Evolutionary conservation across 1,140 invertebrate genomes (phyloP), one percentile per base, ranked within the genome.

Genomic region (Drosophila setifemur): DNA sequence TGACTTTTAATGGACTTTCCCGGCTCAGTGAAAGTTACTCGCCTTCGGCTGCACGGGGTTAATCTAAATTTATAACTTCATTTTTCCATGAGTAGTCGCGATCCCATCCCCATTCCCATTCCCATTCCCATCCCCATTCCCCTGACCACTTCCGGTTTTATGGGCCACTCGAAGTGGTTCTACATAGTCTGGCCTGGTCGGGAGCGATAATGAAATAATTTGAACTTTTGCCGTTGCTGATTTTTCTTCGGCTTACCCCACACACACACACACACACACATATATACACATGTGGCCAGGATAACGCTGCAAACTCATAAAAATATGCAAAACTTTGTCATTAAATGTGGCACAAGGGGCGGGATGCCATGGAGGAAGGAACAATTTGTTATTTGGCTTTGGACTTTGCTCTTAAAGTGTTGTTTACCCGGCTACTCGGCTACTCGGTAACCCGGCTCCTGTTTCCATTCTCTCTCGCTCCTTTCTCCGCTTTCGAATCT

Each of bases 61-160:
- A 81, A 85, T 85, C 81, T 81, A 86, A 85, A 85, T 85, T 85
- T 85, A 85, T 86, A 85, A 86, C 81, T 76, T 85, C 45, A 86
- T 85, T 85, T 86, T 73, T 72, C 72, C 55, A 60, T 49, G 42
- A 78, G 54, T 52, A 58, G 47, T 45, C 73, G 50, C 64, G 78
- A 39, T n/a, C n/a, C n/a, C n/a, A n/a, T n/a, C n/a, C 25, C 18
- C 16, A 19, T 26, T 14, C 18, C 48, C 21, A 14, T 19, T 29
- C 37, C 42, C 40, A 37, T 25, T 26, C 16, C 12, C n/a, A n/a
- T n/a, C n/a, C 25, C 18, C 16, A 19, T 26, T 14, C 18, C 48
- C 21, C 19, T 19, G 35, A 44, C 42, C 40, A 37, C 29, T 26
- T 23, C 12, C n/a, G 28, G 37, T 78, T 78, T 45, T 73, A 60